phyloP scores from a whole-genome alignment of 64 coral and sea anemone genomes.

The Anthopleura sola region DNA sequence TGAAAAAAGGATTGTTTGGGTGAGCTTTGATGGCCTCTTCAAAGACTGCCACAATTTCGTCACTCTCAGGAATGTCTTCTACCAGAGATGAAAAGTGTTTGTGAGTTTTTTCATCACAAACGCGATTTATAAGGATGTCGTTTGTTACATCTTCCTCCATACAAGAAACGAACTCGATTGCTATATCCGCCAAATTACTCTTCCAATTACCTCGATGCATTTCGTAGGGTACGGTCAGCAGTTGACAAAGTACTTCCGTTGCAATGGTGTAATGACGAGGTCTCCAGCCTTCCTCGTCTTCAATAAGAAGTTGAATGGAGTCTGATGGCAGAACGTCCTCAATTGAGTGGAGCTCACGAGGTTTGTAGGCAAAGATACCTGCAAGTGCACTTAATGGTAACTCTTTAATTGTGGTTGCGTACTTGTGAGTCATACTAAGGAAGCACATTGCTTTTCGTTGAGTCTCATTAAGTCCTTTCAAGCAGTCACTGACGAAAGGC shows the following conservation, averaged over 20 bases:
- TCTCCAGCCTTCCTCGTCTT: slow-evolving; percentile 61
- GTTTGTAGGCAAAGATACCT: neutral
- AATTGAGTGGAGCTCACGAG: neutral
- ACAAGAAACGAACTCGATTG: slow-evolving; percentile 15
- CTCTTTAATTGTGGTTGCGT: slow-evolving; percentile 17
- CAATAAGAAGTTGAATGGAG: slow-evolving; percentile 22
- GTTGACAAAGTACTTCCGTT: slow-evolving; percentile 30
- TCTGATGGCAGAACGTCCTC: slow-evolving; percentile 1
- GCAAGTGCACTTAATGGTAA: slow-evolving; percentile 29
- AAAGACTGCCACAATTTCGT: slow-evolving; percentile 55
- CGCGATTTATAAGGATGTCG: slow-evolving; percentile 31
- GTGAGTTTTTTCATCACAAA: slow-evolving; percentile 20
- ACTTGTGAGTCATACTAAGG: slow-evolving; percentile 59
- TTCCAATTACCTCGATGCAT: slow-evolving; percentile 42
- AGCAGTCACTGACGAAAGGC: slow-evolving; percentile 43
- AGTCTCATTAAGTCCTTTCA: slow-evolving; percentile 5
- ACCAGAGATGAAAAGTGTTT: slow-evolving; percentile 42
- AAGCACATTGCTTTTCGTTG: slow-evolving; percentile 34
- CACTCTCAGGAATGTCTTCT: slow-evolving; percentile 32
- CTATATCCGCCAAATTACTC: slow-evolving; percentile 36
- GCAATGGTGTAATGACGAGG: slow-evolving; percentile 45
- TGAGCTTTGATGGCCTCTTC: slow-evolving; percentile 45
- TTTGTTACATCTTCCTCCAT: slow-evolving; percentile 34
- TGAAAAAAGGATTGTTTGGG: slow-evolving; percentile 51
- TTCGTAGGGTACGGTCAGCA: slow-evolving; percentile 6